A percentile compares a stretch with the other conserved stretches of the same genome.
Conservation (phyloP, 2,797 vertebrate genomes). For the Crenichthys baileyi region DNA sequence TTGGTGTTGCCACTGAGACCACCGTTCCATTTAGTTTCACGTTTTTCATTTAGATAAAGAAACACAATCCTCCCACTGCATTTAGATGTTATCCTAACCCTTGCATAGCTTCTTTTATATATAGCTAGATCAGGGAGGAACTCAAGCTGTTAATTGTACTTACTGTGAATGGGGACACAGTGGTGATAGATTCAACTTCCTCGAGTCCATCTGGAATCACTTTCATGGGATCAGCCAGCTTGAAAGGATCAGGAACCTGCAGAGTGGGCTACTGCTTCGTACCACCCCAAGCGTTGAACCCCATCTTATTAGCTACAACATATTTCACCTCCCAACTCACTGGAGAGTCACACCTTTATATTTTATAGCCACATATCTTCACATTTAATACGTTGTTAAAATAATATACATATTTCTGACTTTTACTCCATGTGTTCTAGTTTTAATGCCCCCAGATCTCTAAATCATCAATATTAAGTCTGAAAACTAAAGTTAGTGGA, state of each 20-base stretch:
- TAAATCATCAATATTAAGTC: not conserved
- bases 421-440: conserved; percentile 21
- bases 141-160: conserved; percentile 79
- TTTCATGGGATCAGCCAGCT: conserved; percentile 77
- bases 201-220: conserved; percentile 80
- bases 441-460: conserved; percentile 16
- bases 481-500: conserved; percentile 24
- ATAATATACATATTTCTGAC: conserved; percentile 34
- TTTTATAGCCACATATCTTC: conserved; percentile 63
- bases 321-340: conserved; percentile 43
- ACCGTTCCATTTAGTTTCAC: conserved; percentile 66
- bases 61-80: conserved; percentile 65
- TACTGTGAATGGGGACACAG: conserved; percentile 68
- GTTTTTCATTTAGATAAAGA: conserved; percentile 71
- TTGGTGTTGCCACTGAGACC: conserved; percentile 65
- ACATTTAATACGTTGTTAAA: conserved; percentile 42
- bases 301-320: conserved; percentile 59
- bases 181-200: conserved; percentile 70
- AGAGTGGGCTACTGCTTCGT: conserved; percentile 63
- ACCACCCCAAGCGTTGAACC: conserved; percentile 54
- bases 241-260: conserved; percentile 76
- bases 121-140: conserved; percentile 67
- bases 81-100: conserved; percentile 75
- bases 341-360: conserved; percentile 41
- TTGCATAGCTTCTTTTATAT: conserved; percentile 66